Conservation (phyloP, 2,113 vertebrate genomes). For the Pandion haliaetus region DNA sequence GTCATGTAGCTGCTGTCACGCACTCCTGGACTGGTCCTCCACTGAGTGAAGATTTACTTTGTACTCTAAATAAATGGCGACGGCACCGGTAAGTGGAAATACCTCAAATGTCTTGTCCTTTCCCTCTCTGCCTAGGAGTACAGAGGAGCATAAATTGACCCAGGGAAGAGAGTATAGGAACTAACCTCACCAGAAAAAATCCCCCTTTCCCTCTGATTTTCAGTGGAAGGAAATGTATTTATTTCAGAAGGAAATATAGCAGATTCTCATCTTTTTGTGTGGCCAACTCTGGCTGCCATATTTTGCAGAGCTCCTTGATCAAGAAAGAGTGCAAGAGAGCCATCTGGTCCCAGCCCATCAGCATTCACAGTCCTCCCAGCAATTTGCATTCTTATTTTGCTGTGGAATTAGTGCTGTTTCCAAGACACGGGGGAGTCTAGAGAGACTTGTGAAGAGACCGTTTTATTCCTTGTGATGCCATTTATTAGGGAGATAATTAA, state of each 20-base stretch:
- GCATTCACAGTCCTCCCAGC: not conserved
- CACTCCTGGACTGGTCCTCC: not conserved
- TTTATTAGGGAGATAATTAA: conserved; percentile 64
- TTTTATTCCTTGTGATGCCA: conserved; percentile 52
- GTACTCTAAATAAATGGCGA: not conserved
- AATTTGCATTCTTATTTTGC: not conserved
- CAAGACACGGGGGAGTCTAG: not conserved
- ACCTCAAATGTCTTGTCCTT: not conserved
- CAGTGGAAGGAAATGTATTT: not conserved
- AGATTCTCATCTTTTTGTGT: not conserved
- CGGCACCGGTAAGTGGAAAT: not conserved
- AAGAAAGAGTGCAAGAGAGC: not conserved
- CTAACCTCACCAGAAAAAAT: not conserved
- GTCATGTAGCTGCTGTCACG: not conserved
- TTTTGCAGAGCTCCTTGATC: not conserved
- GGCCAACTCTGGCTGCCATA: not conserved
- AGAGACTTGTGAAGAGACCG: conserved; percentile 16
- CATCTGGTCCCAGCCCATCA: not conserved
- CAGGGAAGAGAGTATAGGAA: not conserved
- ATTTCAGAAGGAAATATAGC: not conserved
- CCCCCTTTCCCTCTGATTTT: not conserved
- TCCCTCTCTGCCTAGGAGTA: not conserved
- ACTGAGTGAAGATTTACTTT: not conserved
- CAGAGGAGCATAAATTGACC: not conserved
- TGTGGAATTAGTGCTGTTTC: not conserved